These are phyloP conservation scores for Lottia scabra DNA, from an alignment of 2,888 invertebrate genomes.

Conservation along the genomic window DNA sequence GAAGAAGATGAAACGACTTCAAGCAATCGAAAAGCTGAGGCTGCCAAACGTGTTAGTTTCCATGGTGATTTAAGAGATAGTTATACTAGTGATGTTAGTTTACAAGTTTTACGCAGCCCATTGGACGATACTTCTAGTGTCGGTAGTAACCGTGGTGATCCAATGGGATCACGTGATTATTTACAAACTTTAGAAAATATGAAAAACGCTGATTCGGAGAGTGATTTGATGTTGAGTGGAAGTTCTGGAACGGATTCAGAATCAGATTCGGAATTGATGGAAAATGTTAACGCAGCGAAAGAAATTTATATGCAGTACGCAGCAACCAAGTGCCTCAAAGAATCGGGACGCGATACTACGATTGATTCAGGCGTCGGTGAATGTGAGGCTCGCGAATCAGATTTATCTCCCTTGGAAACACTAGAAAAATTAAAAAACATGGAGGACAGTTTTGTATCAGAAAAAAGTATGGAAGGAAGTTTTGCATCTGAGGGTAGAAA, in stretches of 20 bases:
- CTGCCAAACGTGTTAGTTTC: slow-evolving; percentile 49
- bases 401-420: slow-evolving; percentile 47
- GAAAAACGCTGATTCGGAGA: slow-evolving; percentile 30
- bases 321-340: slow-evolving; percentile 41
- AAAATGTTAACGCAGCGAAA: slow-evolving; percentile 24
- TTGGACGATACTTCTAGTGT: slow-evolving; percentile 31
- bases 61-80: slow-evolving; percentile 42
- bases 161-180: slow-evolving; percentile 31
- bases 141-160: slow-evolving; percentile 18
- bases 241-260: slow-evolving; percentile 22
- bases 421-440: slow-evolving; percentile 32
- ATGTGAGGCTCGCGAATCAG: slow-evolving; percentile 37
- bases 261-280: slow-evolving; percentile 16
- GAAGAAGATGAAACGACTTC: slow-evolving; percentile 26
- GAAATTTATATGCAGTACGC: slow-evolving; percentile 38
- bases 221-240: slow-evolving; percentile 36
- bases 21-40: slow-evolving; percentile 8
- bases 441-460: slow-evolving; percentile 9
- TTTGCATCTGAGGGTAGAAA: slow-evolving; percentile 21
- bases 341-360: slow-evolving; percentile 50
- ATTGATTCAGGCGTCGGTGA: slow-evolving; percentile 51
- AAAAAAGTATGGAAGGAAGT: background rate
- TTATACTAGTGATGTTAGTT: slow-evolving; percentile 36
- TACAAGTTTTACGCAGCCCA: slow-evolving; percentile 35
- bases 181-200: slow-evolving; percentile 38